These are phyloP conservation scores for Axea sp. DNA, from an alignment of 2,888 invertebrate genomes.

Conservation along the genomic window DNA sequence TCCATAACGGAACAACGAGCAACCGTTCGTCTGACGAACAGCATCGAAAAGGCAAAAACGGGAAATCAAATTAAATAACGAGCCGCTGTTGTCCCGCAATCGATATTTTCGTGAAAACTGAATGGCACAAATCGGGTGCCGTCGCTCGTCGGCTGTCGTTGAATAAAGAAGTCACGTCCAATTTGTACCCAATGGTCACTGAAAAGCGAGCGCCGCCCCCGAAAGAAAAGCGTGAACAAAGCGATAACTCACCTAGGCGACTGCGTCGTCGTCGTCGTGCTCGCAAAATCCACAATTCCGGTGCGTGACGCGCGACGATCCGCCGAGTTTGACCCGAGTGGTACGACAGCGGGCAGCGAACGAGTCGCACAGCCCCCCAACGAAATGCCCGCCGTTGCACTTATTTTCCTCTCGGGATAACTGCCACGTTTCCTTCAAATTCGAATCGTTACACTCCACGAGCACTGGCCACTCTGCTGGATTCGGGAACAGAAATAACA, in stretches of 20 bases:
- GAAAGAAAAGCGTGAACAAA: slow-evolving; percentile 3
- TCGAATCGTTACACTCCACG: slow-evolving; percentile 53
- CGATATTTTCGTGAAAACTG: too few species aligned
- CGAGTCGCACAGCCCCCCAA: slow-evolving; percentile 44
- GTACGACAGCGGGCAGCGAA: slow-evolving; percentile 21
- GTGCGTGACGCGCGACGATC: too few species aligned
- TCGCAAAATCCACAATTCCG: slow-evolving; percentile 35
- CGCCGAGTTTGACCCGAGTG: slow-evolving; percentile 10
- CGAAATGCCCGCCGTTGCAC: slow-evolving; percentile 40
- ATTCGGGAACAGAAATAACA: slow-evolving; percentile 45
- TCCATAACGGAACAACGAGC: too few species aligned
- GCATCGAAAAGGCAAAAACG: too few species aligned
- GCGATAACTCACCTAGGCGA: slow-evolving; percentile 40
- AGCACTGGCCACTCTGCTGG: slow-evolving; percentile 56
- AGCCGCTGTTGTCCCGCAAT: too few species aligned
- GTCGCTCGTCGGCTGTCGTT: too few species aligned
- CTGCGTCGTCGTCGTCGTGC: slow-evolving; percentile 35
- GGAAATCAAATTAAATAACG: too few species aligned
- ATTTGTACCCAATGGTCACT: slow-evolving; percentile 25
- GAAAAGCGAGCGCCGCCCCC: slow-evolving; percentile 5
- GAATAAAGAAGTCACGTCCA: slow-evolving; percentile 18
- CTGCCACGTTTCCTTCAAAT: slow-evolving; percentile 28
- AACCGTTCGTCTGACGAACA: too few species aligned
- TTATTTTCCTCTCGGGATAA: slow-evolving; percentile 7
- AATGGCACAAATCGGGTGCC: too few species aligned